Percentiles rank a stretch among this genome's conserved stretches.
These are phyloP conservation scores for Ligdia adustata DNA, from an alignment of 2,888 invertebrate species.

Conservation along the genomic window DNA sequence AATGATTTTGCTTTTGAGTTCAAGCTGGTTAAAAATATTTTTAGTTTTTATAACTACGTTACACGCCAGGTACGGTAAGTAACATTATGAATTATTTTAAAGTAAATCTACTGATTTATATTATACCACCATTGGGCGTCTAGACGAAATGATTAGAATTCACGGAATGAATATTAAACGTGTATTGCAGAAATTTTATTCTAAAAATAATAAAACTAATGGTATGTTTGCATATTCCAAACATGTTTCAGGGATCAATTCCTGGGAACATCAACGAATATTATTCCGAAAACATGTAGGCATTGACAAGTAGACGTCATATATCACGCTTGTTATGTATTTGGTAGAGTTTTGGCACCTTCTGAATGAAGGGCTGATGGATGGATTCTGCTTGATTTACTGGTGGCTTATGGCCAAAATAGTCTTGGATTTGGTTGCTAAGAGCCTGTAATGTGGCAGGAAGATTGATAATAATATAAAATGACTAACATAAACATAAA, in stretches of 20 bases:
- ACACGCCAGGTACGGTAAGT: too few species aligned
- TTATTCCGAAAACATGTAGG: slow-evolving; percentile 17
- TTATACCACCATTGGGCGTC: too few species aligned
- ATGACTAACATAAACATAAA: too few species aligned
- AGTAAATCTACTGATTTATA: too few species aligned
- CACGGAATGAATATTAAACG: too few species aligned
- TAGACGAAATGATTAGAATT: too few species aligned
- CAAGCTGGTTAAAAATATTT: too few species aligned
- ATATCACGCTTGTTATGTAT: slow-evolving; percentile 18
- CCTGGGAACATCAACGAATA: slow-evolving; percentile 16
- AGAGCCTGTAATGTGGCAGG: slow-evolving; percentile 2
- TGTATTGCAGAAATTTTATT: too few species aligned
- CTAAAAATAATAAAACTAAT: not conserved
- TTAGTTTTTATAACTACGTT: too few species aligned
- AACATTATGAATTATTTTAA: too few species aligned
- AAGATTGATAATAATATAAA: too few species aligned
- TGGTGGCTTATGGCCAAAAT: slow-evolving; percentile 21
- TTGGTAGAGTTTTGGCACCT: slow-evolving; percentile 28
- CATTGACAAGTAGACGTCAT: slow-evolving; percentile 24
- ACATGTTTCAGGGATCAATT: slow-evolving; percentile 23
- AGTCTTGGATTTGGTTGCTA: slow-evolving; percentile 11
- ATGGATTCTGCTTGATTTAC: slow-evolving; percentile 3
- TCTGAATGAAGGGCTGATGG: slow-evolving; percentile 15
- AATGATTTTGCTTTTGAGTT: too few species aligned
- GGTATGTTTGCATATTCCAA: slow-evolving; percentile 23